Evolutionary conservation across 2,797 vertebrate genomes (phyloP), one percentile per base, ranked within the genome.

Genomic region (Synanceia verrucosa): DNA sequence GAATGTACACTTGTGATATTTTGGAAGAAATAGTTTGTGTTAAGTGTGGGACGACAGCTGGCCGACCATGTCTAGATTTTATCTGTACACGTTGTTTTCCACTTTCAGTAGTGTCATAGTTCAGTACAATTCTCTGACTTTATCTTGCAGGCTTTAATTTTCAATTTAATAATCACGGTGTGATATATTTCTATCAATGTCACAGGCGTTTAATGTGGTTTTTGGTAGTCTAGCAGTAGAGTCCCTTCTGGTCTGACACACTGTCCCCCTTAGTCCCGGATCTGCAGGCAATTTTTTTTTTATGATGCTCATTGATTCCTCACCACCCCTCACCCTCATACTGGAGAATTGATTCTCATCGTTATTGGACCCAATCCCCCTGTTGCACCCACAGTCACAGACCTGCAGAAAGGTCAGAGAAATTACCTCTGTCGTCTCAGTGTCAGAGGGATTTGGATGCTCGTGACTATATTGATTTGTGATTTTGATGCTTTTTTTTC

Each of bases 331-430:
- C 58, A 46, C 59, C 67, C 53, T 65, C 55, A 19, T 55, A 57
- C 61, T 9, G 37, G 28, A 78, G 73, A 83, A 92, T 92, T 89
- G 78, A 91, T 90, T 83, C 55, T 63, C 24, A 69, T 89, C 82
- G 82, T 88, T 84, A 90, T 86, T 80, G 70, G 73, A 69, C 75
- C 70, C 68, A 72, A 70, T 81, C 76, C 70, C 53, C 44, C 43
- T 9, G n/a, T 57, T 70, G 66, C 70, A 73, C 29, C 28, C 46
- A 46, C 46, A 86, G 78, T 87, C 86, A 86, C 76, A 82, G 74
- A 79, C 77, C 70, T 66, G 66, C 5, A 23, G 59, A 87, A 89
- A 91, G 87, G 89, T 93, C 90, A 91, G 82, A 85, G 69, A 82
- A 78, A 84, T 77, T 65, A 70, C 61, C 62, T 76, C 48, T 21